Evolutionary conservation across 2,797 vertebrate species (phyloP).

Genomic region (Cygnus olor): DNA sequence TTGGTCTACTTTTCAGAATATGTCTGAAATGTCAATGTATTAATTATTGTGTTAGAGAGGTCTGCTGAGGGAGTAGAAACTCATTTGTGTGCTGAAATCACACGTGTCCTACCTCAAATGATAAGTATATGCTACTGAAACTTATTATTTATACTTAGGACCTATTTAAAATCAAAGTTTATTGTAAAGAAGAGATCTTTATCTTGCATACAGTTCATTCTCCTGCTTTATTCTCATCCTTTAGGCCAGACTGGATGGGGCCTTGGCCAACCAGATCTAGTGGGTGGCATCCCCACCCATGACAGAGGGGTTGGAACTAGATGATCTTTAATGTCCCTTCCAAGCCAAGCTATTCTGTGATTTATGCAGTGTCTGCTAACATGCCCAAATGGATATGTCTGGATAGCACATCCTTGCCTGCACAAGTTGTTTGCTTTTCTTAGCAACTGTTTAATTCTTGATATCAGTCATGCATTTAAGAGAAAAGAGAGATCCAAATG

Average conservation of each 20-base stretch:
- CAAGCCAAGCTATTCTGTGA: too few species aligned
- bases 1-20: neutral
- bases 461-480: neutral
- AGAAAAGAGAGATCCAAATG: neutral
- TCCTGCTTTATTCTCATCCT: neutral
- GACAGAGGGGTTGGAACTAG: too few species aligned
- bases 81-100: neutral
- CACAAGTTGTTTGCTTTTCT: neutral
- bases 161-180: neutral
- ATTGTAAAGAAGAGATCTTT: neutral
- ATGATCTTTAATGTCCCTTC: too few species aligned
- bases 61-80: neutral
- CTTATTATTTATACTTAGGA: neutral
- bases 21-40: neutral
- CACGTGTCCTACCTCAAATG: neutral
- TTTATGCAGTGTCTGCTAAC: neutral
- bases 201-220: neutral
- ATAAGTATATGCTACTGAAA: neutral
- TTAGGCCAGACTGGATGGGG: too few species aligned
- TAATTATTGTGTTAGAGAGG: neutral
- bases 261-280: too few species aligned
- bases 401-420: neutral
- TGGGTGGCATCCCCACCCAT: too few species aligned
- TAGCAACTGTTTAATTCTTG: neutral
- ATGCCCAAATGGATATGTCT: too few species aligned